Evolutionary conservation across 1,140 invertebrate genomes (phyloP).

Genomic region (Zaprionus ornatus): DNA sequence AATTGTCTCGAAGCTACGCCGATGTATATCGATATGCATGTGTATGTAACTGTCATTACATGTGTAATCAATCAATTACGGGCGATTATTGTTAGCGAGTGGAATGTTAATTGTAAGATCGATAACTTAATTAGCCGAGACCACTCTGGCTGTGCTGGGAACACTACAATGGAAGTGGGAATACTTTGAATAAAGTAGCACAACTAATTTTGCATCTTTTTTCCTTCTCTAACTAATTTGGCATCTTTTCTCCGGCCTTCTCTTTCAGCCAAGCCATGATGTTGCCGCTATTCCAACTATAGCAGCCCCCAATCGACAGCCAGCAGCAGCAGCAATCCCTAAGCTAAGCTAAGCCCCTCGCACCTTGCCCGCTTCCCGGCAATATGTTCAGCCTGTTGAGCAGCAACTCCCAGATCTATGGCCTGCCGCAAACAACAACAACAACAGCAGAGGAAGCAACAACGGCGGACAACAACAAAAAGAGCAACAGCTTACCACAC

Average conservation of each 20-base stretch:
- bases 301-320: slow-evolving; percentile 15
- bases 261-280: slow-evolving; percentile 50
- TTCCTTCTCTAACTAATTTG: neutral
- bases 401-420: slow-evolving; percentile 73
- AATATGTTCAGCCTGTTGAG: slow-evolving; percentile 69
- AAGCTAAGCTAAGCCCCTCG: slow-evolving; percentile 7
- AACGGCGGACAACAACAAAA: slow-evolving; percentile 36
- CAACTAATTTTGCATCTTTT: slow-evolving; percentile 10
- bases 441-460: slow-evolving; percentile 28
- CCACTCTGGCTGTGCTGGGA: no score
- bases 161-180: neutral
- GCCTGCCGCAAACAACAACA: slow-evolving; percentile 56
- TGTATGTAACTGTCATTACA: slow-evolving; percentile 10
- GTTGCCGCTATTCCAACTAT: slow-evolving; percentile 24
- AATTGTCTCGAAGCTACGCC: slow-evolving; percentile 19
- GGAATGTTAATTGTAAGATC: slow-evolving; percentile 34
- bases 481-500: slow-evolving; percentile 62
- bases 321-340: neutral
- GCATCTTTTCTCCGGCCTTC: neutral
- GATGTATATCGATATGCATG: neutral
- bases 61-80: slow-evolving; percentile 14
- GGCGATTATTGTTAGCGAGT: slow-evolving; percentile 2
- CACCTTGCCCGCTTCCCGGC: neutral
- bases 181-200: neutral
- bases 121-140: slow-evolving; percentile 15